Conservation (phyloP, 2,888 invertebrate genomes). For the Acleris emargana region DNA sequence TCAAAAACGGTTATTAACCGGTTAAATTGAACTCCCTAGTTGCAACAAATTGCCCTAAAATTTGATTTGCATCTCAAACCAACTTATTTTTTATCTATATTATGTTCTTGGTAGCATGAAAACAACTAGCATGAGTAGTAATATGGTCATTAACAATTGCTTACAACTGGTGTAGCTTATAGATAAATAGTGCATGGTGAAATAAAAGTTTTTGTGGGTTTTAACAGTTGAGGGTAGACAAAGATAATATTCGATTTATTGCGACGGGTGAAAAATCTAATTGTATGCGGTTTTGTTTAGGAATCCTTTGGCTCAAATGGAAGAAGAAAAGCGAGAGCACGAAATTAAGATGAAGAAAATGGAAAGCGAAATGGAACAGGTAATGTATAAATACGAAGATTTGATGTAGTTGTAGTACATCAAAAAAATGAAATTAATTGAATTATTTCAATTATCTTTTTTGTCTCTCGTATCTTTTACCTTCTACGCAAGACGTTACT, state of each 20-base stretch:
- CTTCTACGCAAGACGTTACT: too few species aligned
- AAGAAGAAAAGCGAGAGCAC: conserved; percentile 98
- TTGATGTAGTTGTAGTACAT: not conserved
- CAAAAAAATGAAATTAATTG: too few species aligned
- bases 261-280: conserved; percentile 33
- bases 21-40: too few species aligned
- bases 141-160: conserved; percentile 12
- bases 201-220: too few species aligned
- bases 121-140: conserved; percentile 3
- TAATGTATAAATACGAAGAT: conserved; percentile 38
- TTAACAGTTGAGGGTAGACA: too few species aligned
- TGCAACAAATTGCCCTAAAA: not conserved
- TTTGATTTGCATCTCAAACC: not conserved
- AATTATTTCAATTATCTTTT: too few species aligned
- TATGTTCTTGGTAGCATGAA: not conserved
- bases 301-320: conserved; percentile 99
- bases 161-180: conserved; percentile 27
- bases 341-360: conserved; percentile 99
- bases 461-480: too few species aligned
- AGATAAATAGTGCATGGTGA: conserved; percentile 22
- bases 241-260: not conserved
- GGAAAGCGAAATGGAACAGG: conserved; percentile 99
- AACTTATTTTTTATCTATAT: conserved; percentile 1
- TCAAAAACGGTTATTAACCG: too few species aligned
- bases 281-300: conserved; percentile 79